Evolutionary conservation across 2,797 vertebrate species (phyloP).

Genomic region (Cichlasoma orientale): DNA sequence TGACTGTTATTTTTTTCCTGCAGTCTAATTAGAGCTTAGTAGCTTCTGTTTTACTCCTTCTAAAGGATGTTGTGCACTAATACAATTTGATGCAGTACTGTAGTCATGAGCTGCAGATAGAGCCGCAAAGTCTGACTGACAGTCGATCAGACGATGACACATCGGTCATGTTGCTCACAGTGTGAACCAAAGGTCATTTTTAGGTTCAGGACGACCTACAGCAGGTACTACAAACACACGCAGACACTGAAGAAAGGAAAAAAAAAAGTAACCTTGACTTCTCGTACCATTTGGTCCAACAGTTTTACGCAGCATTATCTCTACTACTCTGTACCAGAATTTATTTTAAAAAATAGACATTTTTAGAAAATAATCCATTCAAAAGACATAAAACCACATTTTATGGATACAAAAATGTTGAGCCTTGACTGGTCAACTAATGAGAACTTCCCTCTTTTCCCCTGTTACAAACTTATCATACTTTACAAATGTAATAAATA

Average conservation of each 20-base stretch:
- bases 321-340: conserved; percentile 38
- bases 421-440: conserved; percentile 53
- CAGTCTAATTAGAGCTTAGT: background rate
- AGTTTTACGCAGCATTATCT: conserved; percentile 40
- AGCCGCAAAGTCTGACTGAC: background rate
- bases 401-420: conserved; percentile 70
- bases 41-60: background rate
- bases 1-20: fast-evolving
- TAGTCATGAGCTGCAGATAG: background rate
- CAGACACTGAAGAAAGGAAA: background rate
- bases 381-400: conserved; percentile 68
- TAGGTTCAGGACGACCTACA: conserved; percentile 15
- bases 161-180: conserved; percentile 15
- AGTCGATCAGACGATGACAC: background rate
- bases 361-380: conserved; percentile 60
- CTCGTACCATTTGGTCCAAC: conserved; percentile 67
- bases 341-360: conserved; percentile 75
- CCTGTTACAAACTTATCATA: conserved; percentile 45
- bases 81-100: background rate
- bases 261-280: background rate
- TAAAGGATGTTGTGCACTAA: background rate
- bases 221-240: conserved; percentile 13
- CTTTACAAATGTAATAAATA: conserved; percentile 89
- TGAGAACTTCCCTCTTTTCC: conserved; percentile 52
- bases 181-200: conserved; percentile 29